Percentiles rank a stretch among this genome's conserved stretches.
Conservation (phyloP, 2,113 vertebrate genomes). For the Notechis scutatus region DNA sequence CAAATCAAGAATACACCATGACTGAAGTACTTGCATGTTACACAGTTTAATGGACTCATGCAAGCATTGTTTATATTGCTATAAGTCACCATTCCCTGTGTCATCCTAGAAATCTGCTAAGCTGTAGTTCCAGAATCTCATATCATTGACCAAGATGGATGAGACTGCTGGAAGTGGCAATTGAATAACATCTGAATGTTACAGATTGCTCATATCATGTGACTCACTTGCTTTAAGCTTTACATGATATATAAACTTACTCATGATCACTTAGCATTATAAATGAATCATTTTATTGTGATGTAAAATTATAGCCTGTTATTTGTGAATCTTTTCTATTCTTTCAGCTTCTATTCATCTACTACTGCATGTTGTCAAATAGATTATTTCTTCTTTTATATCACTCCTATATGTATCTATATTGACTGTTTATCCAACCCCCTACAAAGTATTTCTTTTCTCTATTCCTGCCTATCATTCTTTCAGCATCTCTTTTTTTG, state of each 20-base stretch:
- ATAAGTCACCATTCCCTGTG: not conserved
- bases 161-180: not conserved
- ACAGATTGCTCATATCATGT: not conserved
- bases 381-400: not conserved
- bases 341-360: not conserved
- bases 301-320: not conserved
- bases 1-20: not conserved
- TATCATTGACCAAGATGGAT: not conserved
- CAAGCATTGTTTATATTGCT: not conserved
- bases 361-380: not conserved
- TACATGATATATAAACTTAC: not conserved
- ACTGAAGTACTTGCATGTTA: not conserved
- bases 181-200: not conserved
- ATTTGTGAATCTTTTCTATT: not conserved
- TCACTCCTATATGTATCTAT: not conserved
- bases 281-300: not conserved
- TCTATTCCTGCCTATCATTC: not conserved
- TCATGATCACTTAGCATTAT: not conserved
- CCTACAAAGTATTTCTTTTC: not conserved
- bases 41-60: not conserved
- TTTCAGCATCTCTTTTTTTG: not conserved
- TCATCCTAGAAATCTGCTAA: not conserved
- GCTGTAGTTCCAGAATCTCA: not conserved
- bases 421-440: not conserved
- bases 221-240: not conserved